Evolutionary conservation across 2,888 invertebrate genomes (phyloP).

Genomic region (Andrena camellia): DNA sequence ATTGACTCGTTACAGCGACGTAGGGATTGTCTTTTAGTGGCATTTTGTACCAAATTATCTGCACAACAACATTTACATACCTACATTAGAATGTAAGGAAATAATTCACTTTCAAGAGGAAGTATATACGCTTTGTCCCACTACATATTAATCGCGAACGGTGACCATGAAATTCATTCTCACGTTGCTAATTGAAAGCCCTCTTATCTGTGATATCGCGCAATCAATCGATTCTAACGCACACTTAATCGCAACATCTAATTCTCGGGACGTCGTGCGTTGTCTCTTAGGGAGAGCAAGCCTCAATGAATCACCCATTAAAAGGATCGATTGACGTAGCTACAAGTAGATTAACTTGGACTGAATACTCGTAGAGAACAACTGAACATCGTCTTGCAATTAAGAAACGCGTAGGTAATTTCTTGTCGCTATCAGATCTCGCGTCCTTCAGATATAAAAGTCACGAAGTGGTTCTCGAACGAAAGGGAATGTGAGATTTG

Average conservation of each 20-base stretch:
- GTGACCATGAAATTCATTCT: not conserved
- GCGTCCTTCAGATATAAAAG: not conserved
- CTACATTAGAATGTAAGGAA: not conserved
- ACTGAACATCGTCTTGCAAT: not conserved
- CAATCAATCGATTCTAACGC: not conserved
- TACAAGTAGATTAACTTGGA: not conserved
- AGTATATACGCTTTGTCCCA: not conserved
- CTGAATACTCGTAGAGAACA: not conserved
- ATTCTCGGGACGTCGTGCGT: not conserved
- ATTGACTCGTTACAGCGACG: not conserved
- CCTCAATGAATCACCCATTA: slow-evolving; percentile 15
- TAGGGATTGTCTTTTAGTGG: not conserved
- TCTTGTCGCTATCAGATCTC: not conserved
- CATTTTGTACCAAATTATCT: not conserved
- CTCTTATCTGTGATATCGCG: slow-evolving; percentile 25
- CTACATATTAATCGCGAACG: not conserved
- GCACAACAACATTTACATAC: not conserved
- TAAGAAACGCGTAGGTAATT: not conserved
- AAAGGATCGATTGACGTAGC: slow-evolving; percentile 23
- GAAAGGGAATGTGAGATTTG: not conserved
- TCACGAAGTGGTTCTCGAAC: not conserved
- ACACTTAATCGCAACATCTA: slow-evolving; percentile 11
- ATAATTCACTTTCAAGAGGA: not conserved
- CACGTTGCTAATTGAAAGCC: not conserved
- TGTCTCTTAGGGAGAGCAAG: not conserved